Evolutionary conservation across 2,888 invertebrate species (phyloP).

Genomic region (Parasteatoda lunata): DNA sequence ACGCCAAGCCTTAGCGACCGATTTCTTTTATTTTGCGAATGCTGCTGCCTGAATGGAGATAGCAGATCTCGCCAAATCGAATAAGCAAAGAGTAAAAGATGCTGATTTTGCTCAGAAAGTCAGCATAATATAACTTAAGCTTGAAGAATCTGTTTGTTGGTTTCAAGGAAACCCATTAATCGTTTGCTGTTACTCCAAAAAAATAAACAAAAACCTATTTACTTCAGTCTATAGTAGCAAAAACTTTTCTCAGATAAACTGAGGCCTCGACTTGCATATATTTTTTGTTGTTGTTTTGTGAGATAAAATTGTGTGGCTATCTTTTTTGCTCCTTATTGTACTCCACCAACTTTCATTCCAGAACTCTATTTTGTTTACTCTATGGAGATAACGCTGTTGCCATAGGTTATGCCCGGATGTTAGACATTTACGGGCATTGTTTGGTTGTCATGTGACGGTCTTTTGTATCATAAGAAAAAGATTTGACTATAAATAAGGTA

Average conservation of each 20-base stretch:
- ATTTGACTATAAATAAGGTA: no score
- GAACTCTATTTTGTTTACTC: neutral
- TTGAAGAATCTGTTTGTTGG: slow-evolving; percentile 26
- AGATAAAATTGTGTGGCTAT: slow-evolving; percentile 25
- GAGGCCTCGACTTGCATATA: neutral
- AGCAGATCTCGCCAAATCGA: neutral
- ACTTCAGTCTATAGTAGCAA: slow-evolving; percentile 8
- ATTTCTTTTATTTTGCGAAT: neutral
- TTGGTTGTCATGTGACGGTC: neutral
- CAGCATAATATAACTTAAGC: neutral
- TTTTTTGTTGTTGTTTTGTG: neutral
- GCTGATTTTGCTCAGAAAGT: neutral
- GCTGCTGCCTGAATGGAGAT: neutral
- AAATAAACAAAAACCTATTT: slow-evolving; percentile 43
- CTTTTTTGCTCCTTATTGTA: slow-evolving; percentile 6
- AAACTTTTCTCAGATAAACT: slow-evolving; percentile 31
- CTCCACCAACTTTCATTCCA: neutral
- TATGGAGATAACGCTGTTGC: slow-evolving; percentile 2
- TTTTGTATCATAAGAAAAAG: no score
- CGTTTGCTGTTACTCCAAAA: slow-evolving; percentile 12
- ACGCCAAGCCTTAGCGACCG: neutral
- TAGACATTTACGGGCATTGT: neutral
- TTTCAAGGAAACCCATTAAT: slow-evolving; percentile 40
- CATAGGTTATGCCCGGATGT: neutral
- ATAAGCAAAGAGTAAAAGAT: neutral